Evolutionary conservation across 2,888 invertebrate species (phyloP).

Genomic region (Pteria penguin): DNA sequence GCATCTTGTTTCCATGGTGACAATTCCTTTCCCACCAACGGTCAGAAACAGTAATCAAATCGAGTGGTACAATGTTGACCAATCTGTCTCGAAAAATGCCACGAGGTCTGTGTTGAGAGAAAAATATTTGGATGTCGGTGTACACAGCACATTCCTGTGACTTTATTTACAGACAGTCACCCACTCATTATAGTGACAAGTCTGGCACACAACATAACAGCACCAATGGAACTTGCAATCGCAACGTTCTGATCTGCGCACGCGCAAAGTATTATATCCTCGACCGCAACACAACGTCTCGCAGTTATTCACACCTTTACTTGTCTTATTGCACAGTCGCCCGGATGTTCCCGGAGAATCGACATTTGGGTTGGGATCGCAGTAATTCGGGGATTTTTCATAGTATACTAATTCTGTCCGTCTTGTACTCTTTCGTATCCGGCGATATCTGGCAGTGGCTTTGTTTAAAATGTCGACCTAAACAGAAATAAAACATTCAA

Average conservation of each 20-base stretch:
- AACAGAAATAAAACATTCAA: constrained; percentile 13
- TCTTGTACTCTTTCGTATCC: constrained; percentile 61
- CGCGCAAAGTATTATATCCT: constrained; percentile 80
- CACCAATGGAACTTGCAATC: constrained; percentile 80
- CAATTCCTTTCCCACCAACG: too few species aligned
- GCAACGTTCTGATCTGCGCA: constrained; percentile 74
- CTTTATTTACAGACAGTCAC: constrained; percentile 91
- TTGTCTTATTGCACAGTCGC: constrained; percentile 76
- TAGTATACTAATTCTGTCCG: constrained; percentile 88
- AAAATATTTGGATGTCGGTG: too few species aligned
- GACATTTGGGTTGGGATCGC: constrained; percentile 82
- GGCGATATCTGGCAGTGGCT: constrained; percentile 53
- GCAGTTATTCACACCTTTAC: constrained; percentile 71
- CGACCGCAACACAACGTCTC: constrained; percentile 75
- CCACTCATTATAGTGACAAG: constrained; percentile 85
- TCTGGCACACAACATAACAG: constrained; percentile 78
- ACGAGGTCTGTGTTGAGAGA: too few species aligned
- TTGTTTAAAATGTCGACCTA: constrained; percentile 68
- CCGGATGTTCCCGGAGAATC: constrained; percentile 76
- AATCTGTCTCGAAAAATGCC: too few species aligned
- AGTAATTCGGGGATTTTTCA: constrained; percentile 97
- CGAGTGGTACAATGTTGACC: too few species aligned
- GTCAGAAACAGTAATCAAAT: too few species aligned
- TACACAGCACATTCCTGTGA: too few species aligned
- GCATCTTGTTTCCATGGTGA: too few species aligned